Base-by-base conservation (phyloP, 2,888 invertebrate species). In the Siphlonurus alternatus region DNA sequence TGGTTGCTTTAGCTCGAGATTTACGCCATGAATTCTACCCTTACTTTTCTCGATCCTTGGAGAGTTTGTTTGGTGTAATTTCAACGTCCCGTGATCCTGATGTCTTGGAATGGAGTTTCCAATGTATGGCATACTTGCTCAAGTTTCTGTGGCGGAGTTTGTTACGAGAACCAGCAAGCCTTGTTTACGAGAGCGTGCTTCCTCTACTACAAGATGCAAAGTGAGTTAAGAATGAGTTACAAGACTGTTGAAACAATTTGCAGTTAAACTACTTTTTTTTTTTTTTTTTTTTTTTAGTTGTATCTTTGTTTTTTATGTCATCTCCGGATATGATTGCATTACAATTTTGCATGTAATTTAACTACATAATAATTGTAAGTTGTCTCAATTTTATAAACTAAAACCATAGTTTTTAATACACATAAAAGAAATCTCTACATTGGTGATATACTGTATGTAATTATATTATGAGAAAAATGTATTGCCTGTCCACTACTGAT, bases 41-140 rank as follows among this genome's bases (percentile, higher is more conserved):
- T n/a, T 83, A 90, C 70, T 96, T 94, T 72, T 83, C 86, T 61
- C 80, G 81, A 51, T 86, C 94, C 71, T 78, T 95, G 18, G 80
- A 84, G 65, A 79, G 85, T 22, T 78, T 95, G 19, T 84, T 92
- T 38, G 81, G 81, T 67, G 78, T 88, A 63, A 77, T 88, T 10
- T 81, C 84, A 67, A 86, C 85, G 62, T 60, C 64, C 15, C 23
- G 61, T 18, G 56, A 61, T 19, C 23, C 61, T 3, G 93, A 95
- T 63, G 83, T 88, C 67, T 74, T 97, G 54, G 95, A 97, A 76
- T 87, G 89, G 83, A 83, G 87, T 0, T 86, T 97, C 65, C 83
- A 89, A 2, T 87, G 90, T 69, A 77, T 97, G 64, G 93, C 97
- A 0, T 90, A 91, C 76, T 74, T 97, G 3, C 94, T 96, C 73